Percentiles rank a stretch among this genome's conserved stretches.
These are phyloP conservation scores for Anodontia alba DNA, from an alignment of 2,888 invertebrate genomes.

Conservation along the genomic window DNA sequence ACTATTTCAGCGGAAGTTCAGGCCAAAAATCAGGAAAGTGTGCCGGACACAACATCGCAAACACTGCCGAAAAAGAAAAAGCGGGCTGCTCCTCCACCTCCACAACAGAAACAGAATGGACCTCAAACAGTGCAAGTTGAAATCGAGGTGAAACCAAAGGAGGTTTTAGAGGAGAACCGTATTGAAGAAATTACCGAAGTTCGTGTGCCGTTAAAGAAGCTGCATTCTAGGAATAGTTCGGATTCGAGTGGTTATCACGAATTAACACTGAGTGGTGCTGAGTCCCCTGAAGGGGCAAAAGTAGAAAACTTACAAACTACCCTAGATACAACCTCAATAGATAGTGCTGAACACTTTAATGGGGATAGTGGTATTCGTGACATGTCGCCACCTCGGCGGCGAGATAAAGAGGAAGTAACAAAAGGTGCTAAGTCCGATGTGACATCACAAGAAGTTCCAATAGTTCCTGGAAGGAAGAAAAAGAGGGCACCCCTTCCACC, in stretches of 20 bases:
- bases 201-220: conserved; percentile 74
- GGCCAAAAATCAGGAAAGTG: not conserved
- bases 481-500: conserved; percentile 78
- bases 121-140: conserved; percentile 65
- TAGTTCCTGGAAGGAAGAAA: conserved; percentile 66
- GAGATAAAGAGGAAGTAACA: conserved; percentile 24
- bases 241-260: conserved; percentile 91
- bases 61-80: conserved; percentile 76
- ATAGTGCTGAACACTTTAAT: conserved; percentile 72
- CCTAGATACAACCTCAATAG: conserved; percentile 75
- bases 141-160: conserved; percentile 60
- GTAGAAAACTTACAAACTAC: conserved; percentile 70
- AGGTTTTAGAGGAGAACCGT: conserved; percentile 28
- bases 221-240: conserved; percentile 90
- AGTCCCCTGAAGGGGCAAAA: conserved; percentile 74
- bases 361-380: conserved; percentile 74
- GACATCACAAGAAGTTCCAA: conserved; percentile 23
- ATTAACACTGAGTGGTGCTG: conserved; percentile 86
- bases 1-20: conserved; percentile 27
- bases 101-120: conserved; percentile 59
- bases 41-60: conserved; percentile 6
- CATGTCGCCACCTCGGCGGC: conserved; percentile 60
- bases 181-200: conserved; percentile 51
- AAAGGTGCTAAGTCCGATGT: conserved; percentile 38
- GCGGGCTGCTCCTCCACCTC: conserved; percentile 84